Percentiles rank a stretch among this genome's conserved stretches.
Evolutionary conservation across 2,797 vertebrate species (phyloP).

Genomic region (Sternotherus odoratus): DNA sequence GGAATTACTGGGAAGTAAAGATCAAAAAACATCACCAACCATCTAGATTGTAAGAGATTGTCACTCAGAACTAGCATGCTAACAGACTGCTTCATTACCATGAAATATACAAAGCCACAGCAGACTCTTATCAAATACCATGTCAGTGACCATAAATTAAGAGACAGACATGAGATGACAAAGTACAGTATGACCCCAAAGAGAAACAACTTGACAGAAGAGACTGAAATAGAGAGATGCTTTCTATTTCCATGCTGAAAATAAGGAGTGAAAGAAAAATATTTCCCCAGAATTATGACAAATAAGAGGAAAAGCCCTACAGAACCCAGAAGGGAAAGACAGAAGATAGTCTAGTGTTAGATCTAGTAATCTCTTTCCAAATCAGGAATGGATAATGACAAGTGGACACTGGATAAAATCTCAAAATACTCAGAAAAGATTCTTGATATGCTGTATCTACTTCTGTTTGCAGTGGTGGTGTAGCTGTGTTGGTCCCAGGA

Average conservation of each 20-base stretch:
- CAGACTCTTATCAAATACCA: background rate
- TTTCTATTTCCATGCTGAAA: conserved; percentile 4
- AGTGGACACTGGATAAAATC: background rate
- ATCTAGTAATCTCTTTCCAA: background rate
- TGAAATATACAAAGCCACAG: conserved; percentile 34
- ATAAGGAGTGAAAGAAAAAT: background rate
- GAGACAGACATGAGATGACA: conserved; percentile 40
- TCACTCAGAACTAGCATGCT: background rate
- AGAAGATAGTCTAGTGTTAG: background rate
- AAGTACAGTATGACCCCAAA: background rate
- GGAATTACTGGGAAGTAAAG: conserved; percentile 12
- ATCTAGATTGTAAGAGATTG: conserved; percentile 36
- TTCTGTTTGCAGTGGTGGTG: background rate
- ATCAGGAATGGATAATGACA: background rate
- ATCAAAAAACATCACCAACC: conserved; percentile 39
- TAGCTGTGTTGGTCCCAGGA: background rate
- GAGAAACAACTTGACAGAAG: background rate
- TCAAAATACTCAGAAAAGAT: background rate
- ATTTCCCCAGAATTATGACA: background rate
- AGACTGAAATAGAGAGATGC: background rate
- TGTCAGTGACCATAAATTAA: background rate
- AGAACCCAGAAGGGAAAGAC: background rate
- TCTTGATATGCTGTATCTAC: background rate
- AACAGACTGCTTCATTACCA: conserved; percentile 15
- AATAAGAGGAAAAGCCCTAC: background rate